Evolutionary conservation across 1,140 invertebrate species (phyloP).

Genomic region (Heliconius hermathena): DNA sequence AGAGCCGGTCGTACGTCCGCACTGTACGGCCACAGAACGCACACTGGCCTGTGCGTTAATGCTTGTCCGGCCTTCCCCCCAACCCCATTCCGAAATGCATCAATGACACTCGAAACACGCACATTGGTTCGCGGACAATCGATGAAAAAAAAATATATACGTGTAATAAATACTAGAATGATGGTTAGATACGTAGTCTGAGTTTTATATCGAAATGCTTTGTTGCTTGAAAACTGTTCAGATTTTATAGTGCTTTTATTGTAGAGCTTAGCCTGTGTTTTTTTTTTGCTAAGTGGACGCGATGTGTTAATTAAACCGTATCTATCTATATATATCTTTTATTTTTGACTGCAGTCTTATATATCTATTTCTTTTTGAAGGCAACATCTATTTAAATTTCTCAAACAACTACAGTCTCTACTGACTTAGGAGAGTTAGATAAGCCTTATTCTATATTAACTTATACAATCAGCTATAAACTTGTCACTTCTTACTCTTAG

Average conservation of each 20-base stretch:
- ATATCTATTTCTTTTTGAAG: not conserved
- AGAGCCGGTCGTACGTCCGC: slow-evolving; percentile 56
- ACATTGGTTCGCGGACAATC: slow-evolving; percentile 73
- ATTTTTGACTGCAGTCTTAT: not conserved
- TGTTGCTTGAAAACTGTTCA: slow-evolving; percentile 17
- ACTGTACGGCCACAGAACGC: slow-evolving; percentile 53
- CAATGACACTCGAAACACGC: slow-evolving; percentile 78
- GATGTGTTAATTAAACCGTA: slow-evolving; percentile 6
- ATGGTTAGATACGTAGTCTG: slow-evolving; percentile 32
- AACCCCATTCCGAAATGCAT: slow-evolving; percentile 75
- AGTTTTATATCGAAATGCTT: slow-evolving; percentile 27
- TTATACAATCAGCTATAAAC: not conserved
- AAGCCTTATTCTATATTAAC: not conserved
- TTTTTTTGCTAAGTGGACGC: slow-evolving; percentile 4
- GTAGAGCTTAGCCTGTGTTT: slow-evolving; percentile 3
- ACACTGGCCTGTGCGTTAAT: slow-evolving; percentile 61
- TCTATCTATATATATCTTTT: not conserved
- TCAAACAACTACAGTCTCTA: too few relatives aligned
- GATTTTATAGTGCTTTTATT: slow-evolving; percentile 14
- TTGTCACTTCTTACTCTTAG: not conserved
- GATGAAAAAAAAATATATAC: slow-evolving; percentile 63
- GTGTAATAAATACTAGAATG: slow-evolving; percentile 45
- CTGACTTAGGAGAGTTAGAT: not conserved
- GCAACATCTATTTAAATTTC: too few relatives aligned
- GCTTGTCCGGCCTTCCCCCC: slow-evolving; percentile 67